Evolutionary conservation across 2,888 invertebrate species (phyloP).

Genomic region (Rhamphomyia laevipes): DNA sequence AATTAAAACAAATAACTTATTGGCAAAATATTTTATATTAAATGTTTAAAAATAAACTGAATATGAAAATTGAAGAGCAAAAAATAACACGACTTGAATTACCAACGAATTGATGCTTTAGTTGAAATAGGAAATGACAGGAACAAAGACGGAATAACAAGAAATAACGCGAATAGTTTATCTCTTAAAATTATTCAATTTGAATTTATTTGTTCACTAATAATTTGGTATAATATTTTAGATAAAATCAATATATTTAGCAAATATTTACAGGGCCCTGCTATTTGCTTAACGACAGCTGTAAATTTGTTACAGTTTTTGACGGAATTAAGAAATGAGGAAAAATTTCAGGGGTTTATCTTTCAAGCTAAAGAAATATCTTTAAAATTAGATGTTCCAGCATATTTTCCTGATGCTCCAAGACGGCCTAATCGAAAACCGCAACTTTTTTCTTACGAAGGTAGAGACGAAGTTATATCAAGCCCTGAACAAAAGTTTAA

Average conservation of each 20-base stretch:
- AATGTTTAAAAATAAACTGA: too few species aligned
- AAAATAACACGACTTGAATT: too few species aligned
- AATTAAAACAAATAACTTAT: too few species aligned
- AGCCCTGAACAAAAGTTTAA: too few species aligned
- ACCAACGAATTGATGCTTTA: too few species aligned
- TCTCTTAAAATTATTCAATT: constrained; percentile 6
- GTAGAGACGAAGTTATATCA: too few species aligned
- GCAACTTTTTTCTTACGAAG: constrained; percentile 4
- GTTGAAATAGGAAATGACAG: too few species aligned
- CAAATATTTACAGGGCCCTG: too few species aligned
- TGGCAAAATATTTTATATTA: too few species aligned
- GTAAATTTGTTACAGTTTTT: constrained; percentile 4
- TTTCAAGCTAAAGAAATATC: constrained; percentile 4
- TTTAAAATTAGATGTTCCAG: constrained; percentile 6
- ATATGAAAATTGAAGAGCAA: too few species aligned
- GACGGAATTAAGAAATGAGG: constrained; percentile 4
- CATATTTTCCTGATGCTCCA: constrained; percentile 5
- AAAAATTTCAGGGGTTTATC: constrained; percentile 6
- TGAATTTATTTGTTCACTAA: constrained; percentile 1
- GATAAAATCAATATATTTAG: too few species aligned
- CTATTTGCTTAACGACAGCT: constrained; percentile 5
- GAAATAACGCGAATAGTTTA: constrained; percentile 6
- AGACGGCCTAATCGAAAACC: constrained; percentile 2
- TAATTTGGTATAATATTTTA: constrained; percentile 1
- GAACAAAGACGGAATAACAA: background rate